Percentiles rank a stretch among this genome's conserved stretches.
phyloP scores from a whole-genome alignment of 2,113 vertebrate species.

The Psittacus erithacus region DNA sequence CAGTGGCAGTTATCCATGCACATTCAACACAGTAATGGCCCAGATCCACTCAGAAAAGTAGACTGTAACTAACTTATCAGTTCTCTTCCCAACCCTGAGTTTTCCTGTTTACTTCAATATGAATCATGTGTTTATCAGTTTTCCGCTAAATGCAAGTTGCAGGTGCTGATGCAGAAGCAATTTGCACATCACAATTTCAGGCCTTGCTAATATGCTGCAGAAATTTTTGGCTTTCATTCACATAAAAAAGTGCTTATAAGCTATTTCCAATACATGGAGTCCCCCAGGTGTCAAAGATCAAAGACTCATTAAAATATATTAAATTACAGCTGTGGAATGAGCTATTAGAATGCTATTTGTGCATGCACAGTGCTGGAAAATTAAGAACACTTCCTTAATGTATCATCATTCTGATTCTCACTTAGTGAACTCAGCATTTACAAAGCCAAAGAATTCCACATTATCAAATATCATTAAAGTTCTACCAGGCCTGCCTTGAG shows the following conservation, averaged over 20 bases:
- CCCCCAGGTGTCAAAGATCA: conserved; percentile 7
- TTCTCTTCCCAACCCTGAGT: not conserved
- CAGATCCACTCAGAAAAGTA: not conserved
- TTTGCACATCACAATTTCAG: not conserved
- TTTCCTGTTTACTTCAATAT: not conserved
- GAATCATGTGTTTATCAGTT: not conserved
- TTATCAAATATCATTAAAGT: not conserved
- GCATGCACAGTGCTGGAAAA: not conserved
- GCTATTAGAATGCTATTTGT: conserved; percentile 4
- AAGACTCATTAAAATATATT: conserved; percentile 18
- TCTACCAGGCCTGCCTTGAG: not conserved
- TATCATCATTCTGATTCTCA: not conserved
- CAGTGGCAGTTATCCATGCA: not conserved
- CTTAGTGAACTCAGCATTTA: conserved; percentile 5
- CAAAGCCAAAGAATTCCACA: conserved; percentile 10
- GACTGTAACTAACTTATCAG: not conserved
- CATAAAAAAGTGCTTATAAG: not conserved
- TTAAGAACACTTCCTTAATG: not conserved
- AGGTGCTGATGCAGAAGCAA: not conserved
- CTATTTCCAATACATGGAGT: not conserved
- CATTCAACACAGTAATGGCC: not conserved
- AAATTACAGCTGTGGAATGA: not conserved
- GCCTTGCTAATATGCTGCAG: not conserved
- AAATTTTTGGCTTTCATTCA: not conserved
- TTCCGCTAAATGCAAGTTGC: not conserved